Percentiles rank a stretch among this genome's conserved stretches.
Evolutionary conservation across 2,888 invertebrate species (phyloP).

Genomic region (Pherbina coryleti): DNA sequence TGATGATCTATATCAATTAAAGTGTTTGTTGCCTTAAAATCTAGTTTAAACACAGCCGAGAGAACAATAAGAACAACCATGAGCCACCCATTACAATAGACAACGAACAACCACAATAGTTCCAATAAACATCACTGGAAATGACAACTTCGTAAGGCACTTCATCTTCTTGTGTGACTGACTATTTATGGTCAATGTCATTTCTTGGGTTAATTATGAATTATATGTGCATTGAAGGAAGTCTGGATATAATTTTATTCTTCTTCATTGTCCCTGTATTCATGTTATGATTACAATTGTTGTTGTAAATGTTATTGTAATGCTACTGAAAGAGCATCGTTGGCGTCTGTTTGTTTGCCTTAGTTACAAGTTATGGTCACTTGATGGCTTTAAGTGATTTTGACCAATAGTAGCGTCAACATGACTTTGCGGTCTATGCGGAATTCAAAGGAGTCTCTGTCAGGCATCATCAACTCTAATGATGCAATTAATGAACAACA

Average conservation of each 20-base stretch:
- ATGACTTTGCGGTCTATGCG: slow-evolving; percentile 12
- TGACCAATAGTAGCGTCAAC: not conserved
- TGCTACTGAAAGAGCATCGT: not conserved
- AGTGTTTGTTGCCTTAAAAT: too few relatives aligned
- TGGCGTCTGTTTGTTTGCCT: not conserved
- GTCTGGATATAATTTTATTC: not conserved
- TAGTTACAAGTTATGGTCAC: not conserved
- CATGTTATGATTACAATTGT: not conserved
- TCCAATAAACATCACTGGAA: not conserved
- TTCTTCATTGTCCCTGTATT: not conserved
- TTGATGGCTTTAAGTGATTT: slow-evolving; percentile 5
- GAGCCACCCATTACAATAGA: not conserved
- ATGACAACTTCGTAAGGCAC: not conserved
- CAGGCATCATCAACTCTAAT: not conserved
- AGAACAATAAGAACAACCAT: too few relatives aligned
- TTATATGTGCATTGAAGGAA: not conserved
- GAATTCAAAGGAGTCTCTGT: not conserved
- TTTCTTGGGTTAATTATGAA: slow-evolving; percentile 20
- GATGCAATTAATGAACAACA: slow-evolving; percentile 20
- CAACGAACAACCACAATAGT: not conserved
- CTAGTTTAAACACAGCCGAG: too few relatives aligned
- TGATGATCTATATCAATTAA: too few relatives aligned
- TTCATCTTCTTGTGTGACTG: not conserved
- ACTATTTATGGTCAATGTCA: slow-evolving; percentile 27
- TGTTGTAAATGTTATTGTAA: not conserved